Base-by-base conservation (phyloP, 2,888 invertebrate species). In the Lypha dubia region DNA sequence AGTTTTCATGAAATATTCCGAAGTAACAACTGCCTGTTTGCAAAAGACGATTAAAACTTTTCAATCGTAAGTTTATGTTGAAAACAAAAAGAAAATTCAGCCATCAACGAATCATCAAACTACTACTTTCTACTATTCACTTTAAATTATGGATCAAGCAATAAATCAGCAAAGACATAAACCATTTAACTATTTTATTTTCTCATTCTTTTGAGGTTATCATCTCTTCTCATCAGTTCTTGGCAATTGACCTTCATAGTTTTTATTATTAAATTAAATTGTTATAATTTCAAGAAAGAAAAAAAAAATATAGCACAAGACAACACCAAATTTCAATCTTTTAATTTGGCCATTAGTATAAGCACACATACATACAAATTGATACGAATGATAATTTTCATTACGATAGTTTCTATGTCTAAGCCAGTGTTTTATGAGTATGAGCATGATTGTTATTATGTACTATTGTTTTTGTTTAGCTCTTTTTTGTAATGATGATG, bases 271-370 rank as follows among this genome's bases (percentile, higher is more conserved):
- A 35, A 24, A 49, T 28, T 49, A 41, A 60, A 49, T 60, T 76
- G 49, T 58, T 58, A 24, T 60, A 49, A 38, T 38, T 76, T 24
- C 35, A 24, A 67, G 68, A 68, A 46, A 49, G 46, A 35, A n/a
- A 17, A 67, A 35, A 0, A n/a, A 4, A 62, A 53, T 13, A 51
- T 17, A 53, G 20, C 22, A 53, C 63, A 56, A 71, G 28, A 24
- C 53, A 79, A n/a, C 46, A 8, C 24, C 38, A 71, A 56, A 38
- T 56, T 63, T 20, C 13, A 15, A 79, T 79, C n/a, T 49, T 44
- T 53, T 67, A 75, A 75, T 75, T 81, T 75, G 68, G 22, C 62
- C 81, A 81, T 75, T 75, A 75, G 68, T 13, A 53, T 44, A 41
- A 49, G 5, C 11, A 51, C n/a, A n/a, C n/a, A 9, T 15, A 71